phyloP scores from a whole-genome alignment of 2,888 invertebrate genomes.

The Lithophane ornitopus region DNA sequence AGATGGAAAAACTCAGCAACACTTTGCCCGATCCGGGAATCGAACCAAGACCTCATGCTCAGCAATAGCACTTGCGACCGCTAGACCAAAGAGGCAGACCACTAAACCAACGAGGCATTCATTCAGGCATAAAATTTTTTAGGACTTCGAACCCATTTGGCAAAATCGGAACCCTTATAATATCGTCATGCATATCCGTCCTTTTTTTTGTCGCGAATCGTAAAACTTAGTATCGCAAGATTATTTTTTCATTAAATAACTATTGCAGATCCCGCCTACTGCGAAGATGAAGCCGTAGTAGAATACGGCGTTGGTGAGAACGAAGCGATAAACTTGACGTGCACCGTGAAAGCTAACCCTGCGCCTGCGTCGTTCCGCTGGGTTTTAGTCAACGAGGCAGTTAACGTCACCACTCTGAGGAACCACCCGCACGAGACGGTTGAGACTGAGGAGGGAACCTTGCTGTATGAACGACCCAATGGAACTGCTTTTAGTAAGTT shows the following conservation, averaged over 20 bases:
- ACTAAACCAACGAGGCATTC: too few relatives aligned
- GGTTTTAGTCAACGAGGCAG: slow-evolving; percentile 79
- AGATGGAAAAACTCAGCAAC: too few relatives aligned
- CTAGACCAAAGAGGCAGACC: too few relatives aligned
- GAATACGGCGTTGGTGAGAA: slow-evolving; percentile 83
- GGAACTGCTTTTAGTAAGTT: slow-evolving; percentile 80
- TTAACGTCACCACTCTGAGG: slow-evolving; percentile 71
- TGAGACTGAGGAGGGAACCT: slow-evolving; percentile 75
- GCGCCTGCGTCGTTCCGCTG: slow-evolving; percentile 80
- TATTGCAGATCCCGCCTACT: slow-evolving; percentile 81
- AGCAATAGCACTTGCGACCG: too few relatives aligned
- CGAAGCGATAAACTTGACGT: slow-evolving; percentile 83
- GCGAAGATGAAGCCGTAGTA: slow-evolving; percentile 75
- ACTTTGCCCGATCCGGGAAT: too few relatives aligned
- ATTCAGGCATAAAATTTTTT: too few relatives aligned
- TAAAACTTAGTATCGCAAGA: not conserved
- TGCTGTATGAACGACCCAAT: slow-evolving; percentile 80
- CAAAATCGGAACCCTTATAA: too few relatives aligned
- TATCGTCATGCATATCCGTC: too few relatives aligned
- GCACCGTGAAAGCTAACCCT: slow-evolving; percentile 81
- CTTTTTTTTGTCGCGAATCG: not conserved
- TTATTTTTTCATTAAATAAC: not conserved
- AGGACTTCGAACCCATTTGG: too few relatives aligned
- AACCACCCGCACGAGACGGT: slow-evolving; percentile 71
- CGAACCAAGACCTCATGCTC: too few relatives aligned